Evolutionary conservation across 2,797 vertebrate species (phyloP), one percentile per base, ranked within the genome.

Genomic region (Sebastes elongatus): DNA sequence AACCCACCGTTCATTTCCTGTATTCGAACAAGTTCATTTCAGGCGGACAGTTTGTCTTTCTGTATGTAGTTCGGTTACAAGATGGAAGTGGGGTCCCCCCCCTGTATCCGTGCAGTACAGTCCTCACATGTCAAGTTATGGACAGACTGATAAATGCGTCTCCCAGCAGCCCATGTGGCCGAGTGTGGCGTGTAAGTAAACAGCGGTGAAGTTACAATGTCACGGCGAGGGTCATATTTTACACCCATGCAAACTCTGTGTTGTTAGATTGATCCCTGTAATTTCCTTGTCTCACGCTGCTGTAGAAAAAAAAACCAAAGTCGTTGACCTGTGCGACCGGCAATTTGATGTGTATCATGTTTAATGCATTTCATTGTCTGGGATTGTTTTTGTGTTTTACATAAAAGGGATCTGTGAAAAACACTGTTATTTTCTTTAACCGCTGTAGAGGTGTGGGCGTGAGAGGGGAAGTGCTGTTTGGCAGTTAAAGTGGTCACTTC

Each of bases 391-490:
- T 67, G 77, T 85, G 72, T 89, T 88, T 88, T 80, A 84, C 85
- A 87, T 86, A 71, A 88, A 89, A 86, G 80, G 64, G 23, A 74
- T 80, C 69, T 73, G 68, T 71, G 71, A 83, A 88, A 89, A 91
- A 89, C 82, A 77, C 82, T 83, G 86, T 91, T 91, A 85, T 94
- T 94, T 92, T 93, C 82, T 87, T 73, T 66, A 86, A 91, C 87
- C 85, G 6, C 84, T 69, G 64, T 80, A 74, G 90, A 93, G 90
- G 87, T 94, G 90, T 93, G 81, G 89, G 89, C 81, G 82, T 94
- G 92, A 90, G 90, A 94, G 90, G 88, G 86, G 92, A 94, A 94
- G 89, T 82, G 71, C 84, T 85, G 83, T 75, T 92, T 92, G 92
- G 90, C 88, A 92, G 83, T 55, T 76, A 65, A 81, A 89, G 88